phyloP scores from a whole-genome alignment of 2,113 vertebrate genomes.

The Prinia subflava region DNA sequence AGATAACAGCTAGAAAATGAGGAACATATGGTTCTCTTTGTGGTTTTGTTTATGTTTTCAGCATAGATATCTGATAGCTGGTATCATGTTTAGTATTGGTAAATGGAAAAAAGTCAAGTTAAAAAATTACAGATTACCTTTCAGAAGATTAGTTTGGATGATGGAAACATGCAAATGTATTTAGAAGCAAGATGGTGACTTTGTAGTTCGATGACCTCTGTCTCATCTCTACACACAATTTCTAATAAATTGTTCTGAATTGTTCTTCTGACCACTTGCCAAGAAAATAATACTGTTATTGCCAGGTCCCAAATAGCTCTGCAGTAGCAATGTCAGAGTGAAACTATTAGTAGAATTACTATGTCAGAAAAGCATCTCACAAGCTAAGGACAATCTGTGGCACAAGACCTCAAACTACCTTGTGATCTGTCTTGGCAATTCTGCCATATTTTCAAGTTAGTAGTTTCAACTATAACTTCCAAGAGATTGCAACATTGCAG shows the following conservation, averaged over 20 bases:
- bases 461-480: not conserved
- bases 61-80: not conserved
- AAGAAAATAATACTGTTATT: not conserved
- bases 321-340: not conserved
- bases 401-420: not conserved
- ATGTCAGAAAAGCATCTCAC: not conserved
- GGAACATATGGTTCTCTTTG: not conserved
- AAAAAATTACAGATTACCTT: not conserved
- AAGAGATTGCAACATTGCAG: not conserved
- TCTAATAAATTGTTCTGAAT: not conserved
- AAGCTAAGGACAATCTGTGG: not conserved
- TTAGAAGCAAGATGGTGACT: not conserved
- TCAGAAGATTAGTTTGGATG: not conserved
- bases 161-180: not conserved
- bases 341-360: slow-evolving; percentile 14
- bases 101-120: not conserved
- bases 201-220: not conserved
- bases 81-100: not conserved
- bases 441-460: not conserved
- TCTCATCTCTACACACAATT: not conserved
- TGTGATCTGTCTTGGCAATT: not conserved
- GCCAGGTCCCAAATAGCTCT: not conserved
- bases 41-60: not conserved
- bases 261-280: slow-evolving; percentile 9
- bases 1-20: slow-evolving; percentile 17